Base-by-base conservation (phyloP, 1,140 invertebrate species). In the Cephus cinctus region DNA sequence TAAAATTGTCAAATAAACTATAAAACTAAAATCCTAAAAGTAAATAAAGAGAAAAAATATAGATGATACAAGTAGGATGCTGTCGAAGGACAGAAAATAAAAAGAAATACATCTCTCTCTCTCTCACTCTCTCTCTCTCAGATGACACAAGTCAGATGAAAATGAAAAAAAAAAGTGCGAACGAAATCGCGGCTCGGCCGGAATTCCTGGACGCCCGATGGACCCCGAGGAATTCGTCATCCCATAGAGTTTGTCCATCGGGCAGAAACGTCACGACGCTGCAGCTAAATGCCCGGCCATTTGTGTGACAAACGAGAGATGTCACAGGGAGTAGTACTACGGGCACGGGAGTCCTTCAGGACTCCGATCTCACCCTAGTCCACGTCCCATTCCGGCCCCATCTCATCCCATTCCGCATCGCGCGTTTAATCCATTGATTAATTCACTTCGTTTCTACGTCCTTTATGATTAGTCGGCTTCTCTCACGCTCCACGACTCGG, bases 341-440 rank as follows among this genome's bases (percentile, higher is more conserved):
- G 47, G 53, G 41, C 47, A 52, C 47, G 47, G 47, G 45, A n/a
- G n/a, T n/a, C n/a, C n/a, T n/a, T n/a, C 20, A 34, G 51, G 49
- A 50, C 42, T n/a, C n/a, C n/a, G n/a, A n/a, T n/a, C n/a, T n/a
- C n/a, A n/a, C n/a, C n/a, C n/a, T n/a, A n/a, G n/a, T n/a, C n/a
- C n/a, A n/a, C 36, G 27, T 40, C 38, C 43, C 9, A 42, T 47
- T 50, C 35, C 56, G 44, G 51, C 47, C 52, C 46, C 38, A 39
- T 56, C 25, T 54, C 31, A 25, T 46, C 36, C 20, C 38, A 47
- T 47, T 44, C 20, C 50, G 48, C 54, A 52, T 61, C 57, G 63
- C 61, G 58, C 57, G 57, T 66, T 76, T 75, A 74, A 76, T 75
- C 69, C 71, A 75, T 75, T 76, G 74, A 76, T 76, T 76, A 75